Conservation (phyloP, 2,888 invertebrate genomes). For the Azorinus chamasolen region DNA sequence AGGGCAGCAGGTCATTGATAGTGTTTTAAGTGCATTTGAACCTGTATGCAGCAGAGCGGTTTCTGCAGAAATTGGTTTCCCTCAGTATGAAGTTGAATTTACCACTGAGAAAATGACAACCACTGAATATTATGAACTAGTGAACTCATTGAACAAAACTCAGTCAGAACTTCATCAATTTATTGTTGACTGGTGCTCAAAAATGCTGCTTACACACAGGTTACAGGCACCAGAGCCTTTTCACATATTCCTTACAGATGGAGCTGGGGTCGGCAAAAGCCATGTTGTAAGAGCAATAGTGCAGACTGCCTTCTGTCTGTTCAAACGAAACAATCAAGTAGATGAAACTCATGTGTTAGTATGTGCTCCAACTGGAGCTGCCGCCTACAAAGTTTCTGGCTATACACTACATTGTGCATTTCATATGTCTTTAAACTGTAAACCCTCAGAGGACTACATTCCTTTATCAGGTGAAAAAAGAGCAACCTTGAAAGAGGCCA, state of each 20-base stretch:
- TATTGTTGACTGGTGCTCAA: conserved; percentile 47
- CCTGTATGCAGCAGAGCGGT: too few species aligned
- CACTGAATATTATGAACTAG: conserved; percentile 23
- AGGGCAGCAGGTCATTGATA: too few species aligned
- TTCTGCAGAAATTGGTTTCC: conserved; percentile 23
- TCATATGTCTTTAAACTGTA: conserved; percentile 22
- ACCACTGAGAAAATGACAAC: conserved; percentile 36
- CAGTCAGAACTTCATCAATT: conserved; percentile 56
- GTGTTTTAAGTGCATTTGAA: conserved; percentile 17
- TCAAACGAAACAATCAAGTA: conserved; percentile 29
- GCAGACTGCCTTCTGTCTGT: conserved; percentile 45
- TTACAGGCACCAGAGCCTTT: conserved; percentile 44
- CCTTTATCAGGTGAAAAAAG: conserved; percentile 40
- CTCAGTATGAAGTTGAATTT: conserved; percentile 31
- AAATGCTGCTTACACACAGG: conserved; percentile 51
- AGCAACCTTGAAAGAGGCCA: conserved; percentile 25
- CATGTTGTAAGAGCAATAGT: conserved; percentile 54
- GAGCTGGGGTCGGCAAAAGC: conserved; percentile 65
- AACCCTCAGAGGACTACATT: conserved; percentile 46
- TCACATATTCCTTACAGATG: conserved; percentile 62
- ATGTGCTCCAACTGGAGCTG: conserved; percentile 65
- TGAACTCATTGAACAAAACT: conserved; percentile 48
- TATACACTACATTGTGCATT: conserved; percentile 43
- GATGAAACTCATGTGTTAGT: conserved; percentile 54
- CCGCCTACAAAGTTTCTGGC: conserved; percentile 59